These are phyloP conservation scores for Cossypha niveicapilla DNA, from an alignment of 2,797 vertebrate species.

Conservation along the genomic window DNA sequence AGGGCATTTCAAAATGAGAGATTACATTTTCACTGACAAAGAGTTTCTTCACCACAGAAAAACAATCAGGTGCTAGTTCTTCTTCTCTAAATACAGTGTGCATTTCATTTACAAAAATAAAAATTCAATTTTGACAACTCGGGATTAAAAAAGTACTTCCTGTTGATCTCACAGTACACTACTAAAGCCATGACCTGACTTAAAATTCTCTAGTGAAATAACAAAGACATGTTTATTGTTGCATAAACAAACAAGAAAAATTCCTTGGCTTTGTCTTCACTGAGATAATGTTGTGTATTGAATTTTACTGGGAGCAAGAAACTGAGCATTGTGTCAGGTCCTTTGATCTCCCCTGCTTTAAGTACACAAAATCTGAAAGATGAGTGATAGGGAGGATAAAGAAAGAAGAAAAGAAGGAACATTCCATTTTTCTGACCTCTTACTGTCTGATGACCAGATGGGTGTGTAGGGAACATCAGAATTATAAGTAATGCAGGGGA, in stretches of 20 bases:
- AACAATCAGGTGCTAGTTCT: background rate
- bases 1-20: background rate
- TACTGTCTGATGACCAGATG: background rate
- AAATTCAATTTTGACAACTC: background rate
- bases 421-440: background rate
- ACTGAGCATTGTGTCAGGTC: slow-evolving; percentile 1
- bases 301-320: slow-evolving; percentile 26
- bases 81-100: background rate
- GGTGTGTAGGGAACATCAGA: background rate
- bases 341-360: slow-evolving; percentile 26
- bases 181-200: background rate
- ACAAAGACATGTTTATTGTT: background rate
- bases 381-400: background rate
- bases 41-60: background rate
- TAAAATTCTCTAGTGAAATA: slow-evolving; percentile 21
- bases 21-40: background rate
- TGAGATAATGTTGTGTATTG: background rate
- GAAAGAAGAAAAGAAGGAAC: background rate
- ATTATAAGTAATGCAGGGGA: background rate
- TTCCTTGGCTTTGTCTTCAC: slow-evolving; percentile 42
- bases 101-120: background rate
- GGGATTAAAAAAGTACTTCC: slow-evolving; percentile 11
- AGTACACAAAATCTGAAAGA: slow-evolving; percentile 23
- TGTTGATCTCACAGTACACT: background rate
- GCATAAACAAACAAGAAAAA: slow-evolving; percentile 28